A percentile compares a stretch with the other conserved stretches of the same genome.
phyloP scores from a whole-genome alignment of 2,113 vertebrate genomes.

The Paradoxurus hermaphroditus region DNA sequence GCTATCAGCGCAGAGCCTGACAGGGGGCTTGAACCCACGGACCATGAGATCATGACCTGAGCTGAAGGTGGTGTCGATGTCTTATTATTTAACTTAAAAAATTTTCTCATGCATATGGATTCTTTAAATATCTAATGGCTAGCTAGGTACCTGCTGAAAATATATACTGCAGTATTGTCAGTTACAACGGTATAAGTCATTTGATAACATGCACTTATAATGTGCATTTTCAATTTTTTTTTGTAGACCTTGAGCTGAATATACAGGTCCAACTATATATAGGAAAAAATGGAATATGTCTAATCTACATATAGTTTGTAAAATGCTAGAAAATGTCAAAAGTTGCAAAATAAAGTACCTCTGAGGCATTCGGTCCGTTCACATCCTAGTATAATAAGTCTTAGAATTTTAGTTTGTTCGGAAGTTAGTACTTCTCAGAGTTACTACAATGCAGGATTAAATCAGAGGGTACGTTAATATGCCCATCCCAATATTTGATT shows the following conservation, averaged over 20 bases:
- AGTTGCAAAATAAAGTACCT: not conserved
- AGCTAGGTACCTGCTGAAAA: not conserved
- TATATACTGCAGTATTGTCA: not conserved
- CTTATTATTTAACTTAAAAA: not conserved
- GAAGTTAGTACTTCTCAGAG: not conserved
- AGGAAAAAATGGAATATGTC: not conserved
- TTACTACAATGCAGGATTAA: not conserved
- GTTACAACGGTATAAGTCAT: not conserved
- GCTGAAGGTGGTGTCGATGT: no score
- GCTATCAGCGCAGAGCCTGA: no score
- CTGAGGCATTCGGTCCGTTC: not conserved
- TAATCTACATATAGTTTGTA: not conserved
- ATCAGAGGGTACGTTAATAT: not conserved
- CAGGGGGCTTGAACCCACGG: no score
- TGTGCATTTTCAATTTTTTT: conserved; percentile 13
- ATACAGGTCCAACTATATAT: not conserved
- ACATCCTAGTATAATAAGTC: not conserved
- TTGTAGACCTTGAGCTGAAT: not conserved
- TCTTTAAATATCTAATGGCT: not conserved
- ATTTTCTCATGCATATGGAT: not conserved
- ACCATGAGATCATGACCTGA: no score
- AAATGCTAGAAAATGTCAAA: not conserved
- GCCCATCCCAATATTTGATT: not conserved
- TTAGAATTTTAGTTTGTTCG: not conserved
- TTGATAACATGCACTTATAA: not conserved